Conservation (phyloP, 92 coral and sea anemone species). For the Zoanthus gigantus region DNA sequence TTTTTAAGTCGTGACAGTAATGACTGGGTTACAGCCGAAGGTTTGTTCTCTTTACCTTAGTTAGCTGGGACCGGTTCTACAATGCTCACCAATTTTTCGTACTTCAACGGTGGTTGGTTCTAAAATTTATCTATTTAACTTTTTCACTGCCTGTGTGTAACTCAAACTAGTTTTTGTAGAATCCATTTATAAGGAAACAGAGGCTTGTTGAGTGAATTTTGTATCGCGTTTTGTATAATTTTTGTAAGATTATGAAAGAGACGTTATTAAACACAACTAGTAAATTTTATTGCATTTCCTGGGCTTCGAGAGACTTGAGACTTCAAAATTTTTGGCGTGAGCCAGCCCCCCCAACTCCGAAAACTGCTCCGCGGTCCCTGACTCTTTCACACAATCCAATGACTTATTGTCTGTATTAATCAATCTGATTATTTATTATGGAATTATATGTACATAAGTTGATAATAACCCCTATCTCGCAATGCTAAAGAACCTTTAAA, state of each 20-base stretch:
- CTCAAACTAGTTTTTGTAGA: conserved; percentile 33
- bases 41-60: conserved; percentile 32
- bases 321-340: conserved; percentile 2
- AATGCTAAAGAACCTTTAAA: no score
- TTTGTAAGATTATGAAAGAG: conserved; percentile 34
- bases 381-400: no score
- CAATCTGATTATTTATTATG: no score
- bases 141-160: conserved; percentile 33
- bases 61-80: conserved; percentile 35
- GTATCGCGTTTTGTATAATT: conserved; percentile 29
- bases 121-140: conserved; percentile 30
- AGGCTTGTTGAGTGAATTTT: conserved; percentile 32
- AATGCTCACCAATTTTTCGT: conserved; percentile 34
- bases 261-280: conserved; percentile 31
- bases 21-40: conserved; percentile 32
- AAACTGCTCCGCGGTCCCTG: background rate
- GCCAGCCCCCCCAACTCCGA: background rate
- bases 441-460: no score
- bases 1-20: conserved; percentile 24
- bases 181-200: conserved; percentile 33
- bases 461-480: no score
- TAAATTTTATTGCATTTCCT: conserved; percentile 34
- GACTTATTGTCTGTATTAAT: no score
- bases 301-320: conserved; percentile 34
- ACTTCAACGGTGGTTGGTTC: conserved; percentile 32